Evolutionary conservation across 2,797 vertebrate genomes (phyloP), one percentile per base, ranked within the genome.

Genomic region (Bryconaethiops microstoma): DNA sequence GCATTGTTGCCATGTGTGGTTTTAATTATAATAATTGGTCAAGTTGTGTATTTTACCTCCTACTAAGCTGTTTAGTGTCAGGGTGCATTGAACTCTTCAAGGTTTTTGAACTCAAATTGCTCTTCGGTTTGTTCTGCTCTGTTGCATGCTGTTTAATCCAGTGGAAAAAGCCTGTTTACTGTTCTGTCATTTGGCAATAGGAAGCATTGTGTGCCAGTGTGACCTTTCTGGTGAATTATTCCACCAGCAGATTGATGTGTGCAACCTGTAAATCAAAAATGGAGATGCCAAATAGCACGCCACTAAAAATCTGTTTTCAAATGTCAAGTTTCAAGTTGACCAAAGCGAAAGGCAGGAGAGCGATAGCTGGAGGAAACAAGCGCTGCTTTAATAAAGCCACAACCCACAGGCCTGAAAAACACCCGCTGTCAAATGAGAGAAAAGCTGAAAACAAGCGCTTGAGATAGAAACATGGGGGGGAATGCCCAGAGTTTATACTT

Each of bases 271-370:
- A 72, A 82, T 76, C 21, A 45, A 52, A 63, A 63, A 1, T 0
- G 16, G 50, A 6, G 16, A 64, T 14, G 48, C 10, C 25, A 1
- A 42, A 55, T 62, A 8, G 29, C 9, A 8, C 7, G 5, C 23
- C 8, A 64, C 48, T 5, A 2, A 14, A 68, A 62, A 59, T 69
- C 35, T 5, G 69, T 62, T 76, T 78, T 68, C 84, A 85, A 87
- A 87, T 85, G 85, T 87, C 82, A 85, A 71, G 80, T 86, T 82
- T 84, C 83, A 35, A 59, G 57, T 78, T 83, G 78, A 86, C 82
- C 82, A 72, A 79, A 64, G 16, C 21, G 39, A 77, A 77, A 82
- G 0, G 40, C 8, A 74, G 48, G 62, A 54, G 21, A 71, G 55
- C 17, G 42, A 76, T 62, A 79, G 40, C 74, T 16, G 67, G 54